Conservation (phyloP, 2,888 invertebrate genomes). For the Halocaridina rubra region DNA sequence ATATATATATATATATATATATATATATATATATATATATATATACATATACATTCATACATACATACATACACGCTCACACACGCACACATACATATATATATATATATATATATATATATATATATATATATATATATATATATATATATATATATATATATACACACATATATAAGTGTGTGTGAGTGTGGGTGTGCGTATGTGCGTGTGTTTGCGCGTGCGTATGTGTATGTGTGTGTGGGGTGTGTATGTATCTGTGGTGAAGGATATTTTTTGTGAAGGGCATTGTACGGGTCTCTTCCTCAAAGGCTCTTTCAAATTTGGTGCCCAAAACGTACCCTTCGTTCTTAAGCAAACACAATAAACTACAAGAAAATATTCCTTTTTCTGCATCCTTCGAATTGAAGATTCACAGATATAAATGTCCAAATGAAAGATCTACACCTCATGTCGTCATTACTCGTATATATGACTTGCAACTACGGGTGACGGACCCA, state of each 20-base stretch:
- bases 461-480: too few relatives aligned
- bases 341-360: too few relatives aligned
- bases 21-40: neutral
- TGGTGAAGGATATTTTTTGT: too few relatives aligned
- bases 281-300: too few relatives aligned
- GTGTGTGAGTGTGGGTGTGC: neutral
- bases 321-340: too few relatives aligned
- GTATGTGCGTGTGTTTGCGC: neutral
- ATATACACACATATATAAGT: neutral
- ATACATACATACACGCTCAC: neutral
- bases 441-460: too few relatives aligned
- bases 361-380: too few relatives aligned
- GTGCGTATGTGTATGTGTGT: neutral
- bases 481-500: too few relatives aligned
- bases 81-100: neutral
- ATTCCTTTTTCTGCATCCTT: too few relatives aligned
- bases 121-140: neutral
- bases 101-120: neutral
- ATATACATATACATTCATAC: neutral
- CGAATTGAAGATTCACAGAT: too few relatives aligned
- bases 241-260: neutral
- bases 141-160: neutral
- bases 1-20: neutral
- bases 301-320: too few relatives aligned
- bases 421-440: too few relatives aligned